phyloP scores from a whole-genome alignment of 2,113 vertebrate species.

The Eubucco bourcierii region DNA sequence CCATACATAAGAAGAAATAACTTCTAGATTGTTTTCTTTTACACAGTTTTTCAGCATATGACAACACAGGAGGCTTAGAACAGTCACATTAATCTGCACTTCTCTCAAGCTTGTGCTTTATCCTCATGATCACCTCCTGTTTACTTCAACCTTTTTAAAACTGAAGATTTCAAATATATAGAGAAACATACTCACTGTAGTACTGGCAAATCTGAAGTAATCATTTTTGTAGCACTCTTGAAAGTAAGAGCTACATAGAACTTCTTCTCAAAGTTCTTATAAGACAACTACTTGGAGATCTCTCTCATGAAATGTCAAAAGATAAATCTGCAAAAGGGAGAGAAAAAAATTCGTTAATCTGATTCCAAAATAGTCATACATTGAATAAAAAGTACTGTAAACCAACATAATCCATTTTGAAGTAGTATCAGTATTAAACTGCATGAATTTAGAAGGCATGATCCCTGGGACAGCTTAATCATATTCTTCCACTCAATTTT shows the following conservation, averaged over 20 bases:
- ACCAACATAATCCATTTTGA: background rate
- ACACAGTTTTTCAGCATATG: background rate
- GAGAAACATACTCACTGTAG: constrained; percentile 86
- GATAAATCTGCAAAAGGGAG: constrained; percentile 45
- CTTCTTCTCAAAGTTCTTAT: constrained; percentile 53
- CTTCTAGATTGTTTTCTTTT: background rate
- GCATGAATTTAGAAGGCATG: background rate
- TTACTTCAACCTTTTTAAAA: background rate
- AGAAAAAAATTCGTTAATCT: background rate
- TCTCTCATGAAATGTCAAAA: constrained; percentile 65
- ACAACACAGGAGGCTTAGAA: background rate
- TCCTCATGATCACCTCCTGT: background rate
- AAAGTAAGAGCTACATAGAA: constrained; percentile 70
- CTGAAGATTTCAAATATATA: background rate
- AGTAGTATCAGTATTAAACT: background rate
- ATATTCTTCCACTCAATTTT: background rate
- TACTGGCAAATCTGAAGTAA: constrained; percentile 95
- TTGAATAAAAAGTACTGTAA: background rate
- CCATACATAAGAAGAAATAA: background rate
- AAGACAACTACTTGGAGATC: constrained; percentile 41
- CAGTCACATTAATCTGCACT: background rate
- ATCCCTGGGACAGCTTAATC: background rate
- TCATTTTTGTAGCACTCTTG: constrained; percentile 82
- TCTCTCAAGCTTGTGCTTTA: background rate
- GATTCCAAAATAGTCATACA: background rate